Evolutionary conservation across 2,888 invertebrate genomes (phyloP), one percentile per base, ranked within the genome.

Genomic region (Hirtodrosophila confusa): DNA sequence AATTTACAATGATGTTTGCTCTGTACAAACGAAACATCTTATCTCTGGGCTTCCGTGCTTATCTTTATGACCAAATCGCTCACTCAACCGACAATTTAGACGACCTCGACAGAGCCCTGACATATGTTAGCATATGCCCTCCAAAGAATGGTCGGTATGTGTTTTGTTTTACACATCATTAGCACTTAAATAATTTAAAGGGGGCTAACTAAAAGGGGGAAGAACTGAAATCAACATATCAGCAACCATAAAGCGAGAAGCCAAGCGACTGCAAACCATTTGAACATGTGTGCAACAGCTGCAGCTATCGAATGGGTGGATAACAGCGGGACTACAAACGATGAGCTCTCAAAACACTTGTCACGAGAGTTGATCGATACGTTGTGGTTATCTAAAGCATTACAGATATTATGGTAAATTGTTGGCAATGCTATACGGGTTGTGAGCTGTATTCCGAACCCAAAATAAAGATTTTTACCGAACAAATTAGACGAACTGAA

Each of bases 231-330:
- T 56, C 39, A 41, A 58, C 40, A 36, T 61, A 66, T 64, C 51
- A 51, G 11, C 53, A 31, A 39, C 40, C 57, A 69, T 60, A 50
- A 51, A 76, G 50, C 35, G 60, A 33, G 55, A 80, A 66, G 74
- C 37, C 60, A 57, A 60, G 31, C 36, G 57, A 62, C 75, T 74
- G 69, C 63, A 66, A 69, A 78, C 54, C 50, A 58, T 47, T 63
- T 27, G 35, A 69, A 80, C 78, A 78, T 78, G 69, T 78, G 85
- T 80, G 69, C 74, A 80, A 67, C 78, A 78, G 80, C 78, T 84
- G 78, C 78, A 72, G 43, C 47, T 33, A 43, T 37, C 24, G 41
- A 35, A 43, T 35, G 54, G 44, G 33, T 29, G 58, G 50, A 23
- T 39, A 45, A 36, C 24, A 47, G 39, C 45, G 71, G 48, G 36